A percentile compares a stretch with the other conserved stretches of the same genome.
phyloP scores from a whole-genome alignment of 2,113 vertebrate species.

The Sus scrofa region DNA sequence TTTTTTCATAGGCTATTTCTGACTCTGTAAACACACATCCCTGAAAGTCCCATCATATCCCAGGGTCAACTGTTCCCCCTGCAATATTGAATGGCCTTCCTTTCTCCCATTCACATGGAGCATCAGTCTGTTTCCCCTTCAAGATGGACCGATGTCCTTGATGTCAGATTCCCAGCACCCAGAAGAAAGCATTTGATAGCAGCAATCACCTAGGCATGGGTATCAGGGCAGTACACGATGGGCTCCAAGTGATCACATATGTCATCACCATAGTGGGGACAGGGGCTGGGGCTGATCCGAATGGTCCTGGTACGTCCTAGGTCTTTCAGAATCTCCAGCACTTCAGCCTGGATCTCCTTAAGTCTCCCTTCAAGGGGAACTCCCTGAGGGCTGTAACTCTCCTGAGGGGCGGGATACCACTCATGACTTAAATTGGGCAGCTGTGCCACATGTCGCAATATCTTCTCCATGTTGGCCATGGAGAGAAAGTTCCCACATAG shows the following conservation, averaged over 20 bases:
- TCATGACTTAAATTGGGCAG: not conserved
- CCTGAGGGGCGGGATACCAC: not conserved
- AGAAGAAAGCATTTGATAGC: not conserved
- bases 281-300: not conserved
- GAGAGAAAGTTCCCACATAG: not conserved
- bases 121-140: not conserved
- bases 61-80: too few species aligned
- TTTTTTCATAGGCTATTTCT: too few species aligned
- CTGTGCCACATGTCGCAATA: accelerated
- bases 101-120: not conserved
- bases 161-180: not conserved
- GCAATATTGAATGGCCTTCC: not conserved
- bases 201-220: not conserved
- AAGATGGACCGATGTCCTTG: not conserved
- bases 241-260: accelerated
- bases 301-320: not conserved
- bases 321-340: not conserved
- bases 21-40: not conserved
- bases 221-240: accelerated
- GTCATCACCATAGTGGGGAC: not conserved
- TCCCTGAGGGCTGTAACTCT: not conserved
- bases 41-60: not conserved
- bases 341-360: accelerated
- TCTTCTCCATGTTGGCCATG: accelerated
- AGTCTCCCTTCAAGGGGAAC: accelerated